Evolutionary conservation across 2,113 vertebrate genomes (phyloP), one percentile per base, ranked within the genome.

Genomic region (Thalassarche chlororhynchos): DNA sequence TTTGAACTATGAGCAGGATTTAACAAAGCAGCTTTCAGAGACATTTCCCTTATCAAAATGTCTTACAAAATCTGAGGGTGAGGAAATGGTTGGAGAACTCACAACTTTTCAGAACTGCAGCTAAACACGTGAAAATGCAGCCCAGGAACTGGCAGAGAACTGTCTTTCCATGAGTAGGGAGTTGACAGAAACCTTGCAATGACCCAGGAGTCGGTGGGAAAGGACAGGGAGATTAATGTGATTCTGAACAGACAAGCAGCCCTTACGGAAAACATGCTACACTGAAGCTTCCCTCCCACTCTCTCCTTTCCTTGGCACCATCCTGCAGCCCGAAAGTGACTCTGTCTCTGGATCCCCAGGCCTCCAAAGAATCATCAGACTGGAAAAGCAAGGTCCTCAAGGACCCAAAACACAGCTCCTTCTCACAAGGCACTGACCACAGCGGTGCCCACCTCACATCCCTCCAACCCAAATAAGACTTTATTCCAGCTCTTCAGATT

Each of bases 31-130:
- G 14, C 25, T 93, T 93, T 93, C 0, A 34, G 52, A 86, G 34
- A 49, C 16, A 51, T 89, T 93, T 90, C 36, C 19, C 54, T 96
- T 96, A 97, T 95, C 93, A 88, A 76, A 94, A 70, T 74, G 75
- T 77, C 82, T 95, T 95, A 85, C 90, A 90, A 94, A 94, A 95
- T 90, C 62, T 70, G 64, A 90, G 75, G 8, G 26, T 94, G 92
- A 91, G 84, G 62, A 96, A 96, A 93, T 78, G 25, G 36, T 86
- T 97, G 92, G 90, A 93, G 82, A 86, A 80, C 70, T 90, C 75
- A 55, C 25, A 95, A 6, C 16, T 74, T 92, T 83, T 90, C n/a
- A 93, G 62, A 90, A 47, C 64, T 87, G 28, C n/a, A 60, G 38
- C 51, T 87, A 78, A 75, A 77, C 36, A 89, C 3, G 2, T 90